These are phyloP conservation scores for Iguana delicatissima DNA, from an alignment of 2,797 vertebrate species.

Conservation along the genomic window DNA sequence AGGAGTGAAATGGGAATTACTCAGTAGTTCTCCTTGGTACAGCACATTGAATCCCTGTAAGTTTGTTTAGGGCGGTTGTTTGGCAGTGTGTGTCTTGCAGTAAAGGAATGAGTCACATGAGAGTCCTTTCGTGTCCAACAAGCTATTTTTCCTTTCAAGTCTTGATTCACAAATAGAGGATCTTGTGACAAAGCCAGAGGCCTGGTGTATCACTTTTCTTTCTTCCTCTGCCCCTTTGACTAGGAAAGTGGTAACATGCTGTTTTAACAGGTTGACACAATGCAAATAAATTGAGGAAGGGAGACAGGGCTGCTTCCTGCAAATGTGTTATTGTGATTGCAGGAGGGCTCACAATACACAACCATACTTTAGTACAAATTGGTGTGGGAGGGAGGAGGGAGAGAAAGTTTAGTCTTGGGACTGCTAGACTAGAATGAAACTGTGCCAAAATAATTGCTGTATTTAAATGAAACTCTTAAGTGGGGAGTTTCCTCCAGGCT, in stretches of 20 bases:
- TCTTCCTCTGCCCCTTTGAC: neutral
- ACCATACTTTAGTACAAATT: neutral
- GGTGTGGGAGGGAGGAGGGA: neutral
- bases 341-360: neutral
- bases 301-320: constrained; percentile 61
- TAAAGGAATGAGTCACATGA: constrained; percentile 66
- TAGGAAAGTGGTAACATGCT: constrained; percentile 57
- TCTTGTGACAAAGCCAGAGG: constrained; percentile 64
- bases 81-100: constrained; percentile 44
- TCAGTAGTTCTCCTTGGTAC: constrained; percentile 40
- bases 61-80: constrained; percentile 66
- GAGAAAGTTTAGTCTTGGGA: constrained; percentile 46
- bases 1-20: constrained; percentile 45
- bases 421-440: constrained; percentile 51
- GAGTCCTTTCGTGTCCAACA: constrained; percentile 54
- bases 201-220: constrained; percentile 52
- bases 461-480: too few species aligned
- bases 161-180: constrained; percentile 55
- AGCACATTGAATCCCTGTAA: constrained; percentile 55
- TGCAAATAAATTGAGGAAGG: constrained; percentile 60
- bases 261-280: constrained; percentile 72
- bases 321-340: constrained; percentile 40
- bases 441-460: too few species aligned
- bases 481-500: constrained; percentile 4
- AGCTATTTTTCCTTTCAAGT: constrained; percentile 71